Conservation (phyloP, 2,888 invertebrate genomes). For the Pseudococcus longispinus region DNA sequence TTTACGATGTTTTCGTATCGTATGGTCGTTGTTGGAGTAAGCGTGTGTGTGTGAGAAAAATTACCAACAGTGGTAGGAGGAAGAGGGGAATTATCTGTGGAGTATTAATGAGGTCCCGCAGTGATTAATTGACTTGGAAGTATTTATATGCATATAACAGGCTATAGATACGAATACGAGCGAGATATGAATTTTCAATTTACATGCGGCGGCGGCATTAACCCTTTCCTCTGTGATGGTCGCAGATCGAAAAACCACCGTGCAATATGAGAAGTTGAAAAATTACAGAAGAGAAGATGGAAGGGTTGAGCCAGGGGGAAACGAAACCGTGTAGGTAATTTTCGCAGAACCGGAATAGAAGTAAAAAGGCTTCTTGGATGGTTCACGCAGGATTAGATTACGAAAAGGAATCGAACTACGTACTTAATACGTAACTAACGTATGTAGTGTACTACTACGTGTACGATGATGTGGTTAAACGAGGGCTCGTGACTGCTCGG, state of each 20-base stretch:
- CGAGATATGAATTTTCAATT: neutral
- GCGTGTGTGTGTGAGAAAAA: neutral
- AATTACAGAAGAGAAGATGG: neutral
- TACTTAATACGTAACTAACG: neutral
- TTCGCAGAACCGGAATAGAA: neutral
- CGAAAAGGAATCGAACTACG: neutral
- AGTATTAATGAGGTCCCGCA: neutral
- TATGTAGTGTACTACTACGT: neutral
- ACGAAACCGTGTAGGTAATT: neutral
- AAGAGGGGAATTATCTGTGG: neutral
- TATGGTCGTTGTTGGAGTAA: too few species aligned
- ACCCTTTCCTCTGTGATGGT: neutral
- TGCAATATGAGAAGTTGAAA: neutral
- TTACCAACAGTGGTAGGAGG: neutral
- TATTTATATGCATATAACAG: neutral
- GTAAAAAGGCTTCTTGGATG: neutral
- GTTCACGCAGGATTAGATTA: neutral
- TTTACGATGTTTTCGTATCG: neutral
- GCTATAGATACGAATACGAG: neutral
- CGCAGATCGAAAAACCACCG: neutral
- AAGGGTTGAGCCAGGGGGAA: neutral
- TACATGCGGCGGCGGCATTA: neutral
- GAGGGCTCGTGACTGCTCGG: neutral
- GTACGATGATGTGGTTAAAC: neutral
- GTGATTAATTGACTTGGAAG: slow-evolving; percentile 5